phyloP scores from a whole-genome alignment of 2,888 invertebrate genomes.

The Corythucha ciliata region DNA sequence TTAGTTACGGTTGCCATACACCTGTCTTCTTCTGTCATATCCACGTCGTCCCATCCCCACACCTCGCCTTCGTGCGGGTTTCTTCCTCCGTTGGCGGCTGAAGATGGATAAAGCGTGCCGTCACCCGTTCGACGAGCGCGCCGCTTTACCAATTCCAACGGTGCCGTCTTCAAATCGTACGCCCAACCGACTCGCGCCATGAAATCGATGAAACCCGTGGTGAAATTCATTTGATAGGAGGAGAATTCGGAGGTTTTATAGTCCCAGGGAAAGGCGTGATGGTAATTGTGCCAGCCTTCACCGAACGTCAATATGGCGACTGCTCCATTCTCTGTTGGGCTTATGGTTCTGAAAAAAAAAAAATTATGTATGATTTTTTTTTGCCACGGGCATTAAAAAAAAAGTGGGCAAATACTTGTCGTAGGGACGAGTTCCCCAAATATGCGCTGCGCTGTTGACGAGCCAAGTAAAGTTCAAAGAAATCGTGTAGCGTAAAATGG shows the following conservation, averaged over 20 bases:
- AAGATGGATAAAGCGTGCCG: slow-evolving; percentile 48
- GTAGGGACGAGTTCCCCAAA: slow-evolving; percentile 83
- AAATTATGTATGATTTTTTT: background rate
- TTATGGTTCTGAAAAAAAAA: slow-evolving; percentile 48
- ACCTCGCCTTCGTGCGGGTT: slow-evolving; percentile 52
- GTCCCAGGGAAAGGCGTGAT: slow-evolving; percentile 79
- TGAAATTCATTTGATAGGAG: slow-evolving; percentile 47
- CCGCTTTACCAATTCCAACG: slow-evolving; percentile 57
- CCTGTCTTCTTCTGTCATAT: slow-evolving; percentile 60
- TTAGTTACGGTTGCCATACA: slow-evolving; percentile 20
- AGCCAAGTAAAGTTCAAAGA: slow-evolving; percentile 82
- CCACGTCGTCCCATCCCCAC: slow-evolving; percentile 81
- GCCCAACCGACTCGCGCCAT: slow-evolving; percentile 68
- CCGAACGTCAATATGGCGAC: slow-evolving; percentile 61
- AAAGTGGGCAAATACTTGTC: slow-evolving; percentile 64
- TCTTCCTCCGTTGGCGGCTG: slow-evolving; percentile 41
- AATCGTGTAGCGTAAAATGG: slow-evolving; percentile 65
- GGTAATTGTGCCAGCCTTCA: slow-evolving; percentile 84
- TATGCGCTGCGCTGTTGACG: slow-evolving; percentile 88
- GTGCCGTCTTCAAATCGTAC: slow-evolving; percentile 66
- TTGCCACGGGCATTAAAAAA: background rate
- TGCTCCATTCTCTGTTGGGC: slow-evolving; percentile 54
- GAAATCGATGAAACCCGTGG: slow-evolving; percentile 43
- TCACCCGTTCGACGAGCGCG: slow-evolving; percentile 66
- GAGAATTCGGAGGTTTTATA: slow-evolving; percentile 66